Percentiles rank a stretch among this genome's conserved stretches.
These are phyloP conservation scores for Calonectris borealis DNA, from an alignment of 2,113 vertebrate species.

Conservation along the genomic window DNA sequence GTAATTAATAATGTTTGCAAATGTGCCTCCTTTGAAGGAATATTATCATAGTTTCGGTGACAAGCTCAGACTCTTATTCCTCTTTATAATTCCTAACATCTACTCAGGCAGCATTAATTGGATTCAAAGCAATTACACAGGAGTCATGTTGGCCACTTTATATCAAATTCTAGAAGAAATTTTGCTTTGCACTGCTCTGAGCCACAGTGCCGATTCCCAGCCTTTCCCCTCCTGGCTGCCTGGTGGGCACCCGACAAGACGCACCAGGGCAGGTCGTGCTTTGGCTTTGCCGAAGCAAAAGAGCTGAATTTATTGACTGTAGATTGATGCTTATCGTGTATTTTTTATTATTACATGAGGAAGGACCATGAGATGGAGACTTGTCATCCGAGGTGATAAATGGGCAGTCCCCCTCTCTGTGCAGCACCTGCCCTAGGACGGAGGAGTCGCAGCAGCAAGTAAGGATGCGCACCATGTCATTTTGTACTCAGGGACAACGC, in stretches of 20 bases:
- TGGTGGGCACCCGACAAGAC: accelerated
- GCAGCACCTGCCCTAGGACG: not conserved
- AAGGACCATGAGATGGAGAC: not conserved
- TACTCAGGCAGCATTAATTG: constrained; percentile 56
- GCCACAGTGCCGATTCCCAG: accelerated
- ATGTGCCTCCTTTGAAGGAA: constrained; percentile 21
- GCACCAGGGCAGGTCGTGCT: not conserved
- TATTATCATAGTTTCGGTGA: constrained; percentile 1
- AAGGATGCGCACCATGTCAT: accelerated
- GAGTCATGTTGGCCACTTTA: constrained; percentile 35
- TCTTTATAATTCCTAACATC: constrained; percentile 56
- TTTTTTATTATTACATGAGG: not conserved
- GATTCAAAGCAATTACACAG: constrained; percentile 47
- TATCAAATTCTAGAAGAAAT: not conserved
- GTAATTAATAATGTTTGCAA: constrained; percentile 8
- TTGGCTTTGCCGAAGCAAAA: not conserved
- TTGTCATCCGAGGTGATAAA: accelerated
- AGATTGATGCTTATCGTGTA: not conserved
- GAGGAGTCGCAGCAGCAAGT: not conserved
- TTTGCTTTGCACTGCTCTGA: not conserved
- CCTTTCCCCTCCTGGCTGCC: not conserved
- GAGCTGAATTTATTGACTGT: not conserved
- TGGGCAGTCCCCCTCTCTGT: no score
- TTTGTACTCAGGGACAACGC: accelerated
- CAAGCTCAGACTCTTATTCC: constrained; percentile 3